Evolutionary conservation across 2,888 invertebrate species (phyloP), one percentile per base, ranked within the genome.

Genomic region (Thymelicus sylvestris): DNA sequence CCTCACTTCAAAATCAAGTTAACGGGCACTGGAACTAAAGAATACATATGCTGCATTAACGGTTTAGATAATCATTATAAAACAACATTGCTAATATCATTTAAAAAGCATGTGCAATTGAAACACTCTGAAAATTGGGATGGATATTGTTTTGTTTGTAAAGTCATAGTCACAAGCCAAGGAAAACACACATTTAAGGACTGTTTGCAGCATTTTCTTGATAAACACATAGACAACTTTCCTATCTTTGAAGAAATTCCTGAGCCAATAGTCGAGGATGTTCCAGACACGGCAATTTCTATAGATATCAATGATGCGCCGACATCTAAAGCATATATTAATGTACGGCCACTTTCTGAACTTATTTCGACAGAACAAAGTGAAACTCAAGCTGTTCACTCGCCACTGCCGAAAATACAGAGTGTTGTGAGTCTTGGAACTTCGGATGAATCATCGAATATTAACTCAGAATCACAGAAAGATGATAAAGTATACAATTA

Each of bases 81-180:
- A 76, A 91, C 90, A 0, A 77, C 85, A 6, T 83, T 93, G 24
- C 76, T 92, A 47, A 93, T 93, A 78, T 92, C 92, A 3, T 85
- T 93, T 77, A 93, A 92, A 74, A 92, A 90, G 78, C 93, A 93
- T 72, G 85, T 92, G 1, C 91, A 92, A 78, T 72, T 79, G 0
- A 91, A 90, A 74, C 93, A 93, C 74, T 74, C 77, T 5, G 90
- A 94, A 41, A 82, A 80, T 31, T 95, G 95, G 95, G 93, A 94
- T 73, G 95, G 95, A 0, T 94, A 89, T 77, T 95, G 95, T 78
- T 84, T 79, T 65, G 76, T 91, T 12, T 95, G 95, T 75, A 89
- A 92, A 78, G 87, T 92, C 2, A 91, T 92, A 24, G 90, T 92
- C 1, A 90, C 87, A 24, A 79, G 88, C 8, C 90, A 90, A 83